A percentile compares a stretch with the other conserved stretches of the same genome.
phyloP scores from a whole-genome alignment of 2,888 invertebrate species.

The Podotricha telesiphe region DNA sequence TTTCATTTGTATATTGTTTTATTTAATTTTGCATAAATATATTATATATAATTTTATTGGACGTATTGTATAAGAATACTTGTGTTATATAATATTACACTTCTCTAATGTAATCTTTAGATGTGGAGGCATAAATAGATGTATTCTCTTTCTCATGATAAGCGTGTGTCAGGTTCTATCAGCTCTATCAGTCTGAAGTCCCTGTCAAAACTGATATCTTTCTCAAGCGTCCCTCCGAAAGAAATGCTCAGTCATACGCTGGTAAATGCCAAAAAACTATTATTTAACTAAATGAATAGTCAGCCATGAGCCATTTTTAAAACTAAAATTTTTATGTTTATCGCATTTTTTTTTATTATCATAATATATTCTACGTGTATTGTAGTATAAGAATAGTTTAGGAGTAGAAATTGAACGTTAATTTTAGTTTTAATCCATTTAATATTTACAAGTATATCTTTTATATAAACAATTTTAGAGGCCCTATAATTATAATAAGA shows the following conservation, averaged over 20 bases:
- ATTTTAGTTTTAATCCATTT: not conserved
- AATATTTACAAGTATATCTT: not conserved
- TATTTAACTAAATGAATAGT: not conserved
- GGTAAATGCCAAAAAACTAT: not conserved
- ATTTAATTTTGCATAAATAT: no score
- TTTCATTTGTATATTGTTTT: no score
- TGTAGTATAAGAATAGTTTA: not conserved
- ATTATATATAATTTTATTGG: no score
- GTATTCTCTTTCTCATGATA: not conserved
- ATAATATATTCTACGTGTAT: no score
- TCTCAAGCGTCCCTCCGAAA: conserved; percentile 11
- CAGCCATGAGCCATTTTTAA: not conserved
- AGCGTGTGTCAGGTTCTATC: not conserved
- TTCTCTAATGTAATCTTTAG: not conserved
- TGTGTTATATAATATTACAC: not conserved
- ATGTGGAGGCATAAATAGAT: not conserved
- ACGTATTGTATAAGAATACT: no score
- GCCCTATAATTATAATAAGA: not conserved
- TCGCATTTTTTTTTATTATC: no score
- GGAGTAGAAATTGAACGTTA: not conserved
- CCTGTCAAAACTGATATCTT: not conserved
- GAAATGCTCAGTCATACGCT: conserved; percentile 11
- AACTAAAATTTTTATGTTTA: not conserved
- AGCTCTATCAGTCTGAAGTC: not conserved
- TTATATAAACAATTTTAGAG: not conserved